Percentiles rank a stretch among this genome's conserved stretches.
These are phyloP conservation scores for Rhodophaea formosa DNA, from an alignment of 2,888 invertebrate genomes.

Conservation along the genomic window DNA sequence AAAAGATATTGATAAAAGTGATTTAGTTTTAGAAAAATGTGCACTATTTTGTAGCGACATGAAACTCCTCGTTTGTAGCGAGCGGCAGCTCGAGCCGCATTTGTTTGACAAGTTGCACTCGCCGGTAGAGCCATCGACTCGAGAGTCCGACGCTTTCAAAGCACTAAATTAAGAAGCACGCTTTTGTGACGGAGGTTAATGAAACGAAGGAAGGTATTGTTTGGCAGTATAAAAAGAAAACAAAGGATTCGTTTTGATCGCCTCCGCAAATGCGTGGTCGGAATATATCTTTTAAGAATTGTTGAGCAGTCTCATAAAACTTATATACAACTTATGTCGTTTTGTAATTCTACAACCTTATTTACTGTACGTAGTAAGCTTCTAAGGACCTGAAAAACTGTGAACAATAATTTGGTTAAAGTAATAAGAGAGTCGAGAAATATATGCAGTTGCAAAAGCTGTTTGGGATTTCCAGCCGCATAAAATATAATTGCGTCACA, in stretches of 20 bases:
- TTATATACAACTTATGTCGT: too few relatives aligned
- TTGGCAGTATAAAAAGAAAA: neutral
- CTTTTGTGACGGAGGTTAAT: conserved; percentile 15
- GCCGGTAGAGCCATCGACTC: conserved; percentile 46
- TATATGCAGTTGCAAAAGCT: neutral
- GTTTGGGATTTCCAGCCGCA: too few relatives aligned
- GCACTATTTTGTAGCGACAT: conserved; percentile 21
- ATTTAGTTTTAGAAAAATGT: neutral
- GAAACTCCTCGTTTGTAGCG: conserved; percentile 37
- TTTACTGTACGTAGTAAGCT: too few relatives aligned
- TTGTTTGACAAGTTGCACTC: conserved; percentile 39
- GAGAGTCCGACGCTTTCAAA: conserved; percentile 34
- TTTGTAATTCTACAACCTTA: too few relatives aligned
- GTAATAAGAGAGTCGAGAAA: neutral
- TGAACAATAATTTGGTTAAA: neutral
- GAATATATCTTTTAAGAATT: too few relatives aligned
- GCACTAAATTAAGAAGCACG: conserved; percentile 10
- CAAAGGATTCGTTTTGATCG: neutral
- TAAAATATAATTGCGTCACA: conserved; percentile 10
- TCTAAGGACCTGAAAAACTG: neutral
- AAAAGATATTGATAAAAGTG: neutral
- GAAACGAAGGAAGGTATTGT: conserved; percentile 9
- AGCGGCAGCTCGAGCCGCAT: conserved; percentile 33
- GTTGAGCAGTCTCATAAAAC: too few relatives aligned
- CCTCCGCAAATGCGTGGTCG: too few relatives aligned